Conservation (phyloP, 2,797 vertebrate species). For the Falco cherrug region DNA sequence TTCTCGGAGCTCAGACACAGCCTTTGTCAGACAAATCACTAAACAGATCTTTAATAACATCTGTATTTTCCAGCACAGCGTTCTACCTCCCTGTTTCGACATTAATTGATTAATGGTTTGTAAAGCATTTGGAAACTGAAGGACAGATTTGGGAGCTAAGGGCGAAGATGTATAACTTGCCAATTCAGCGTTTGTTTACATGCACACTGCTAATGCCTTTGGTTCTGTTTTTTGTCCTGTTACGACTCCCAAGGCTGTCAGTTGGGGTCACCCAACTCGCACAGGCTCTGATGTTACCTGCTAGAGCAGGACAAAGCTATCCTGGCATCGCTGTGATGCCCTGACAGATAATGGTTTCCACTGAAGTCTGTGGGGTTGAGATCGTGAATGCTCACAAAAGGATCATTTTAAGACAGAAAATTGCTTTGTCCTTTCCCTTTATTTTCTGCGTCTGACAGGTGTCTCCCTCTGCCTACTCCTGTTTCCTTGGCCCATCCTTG, state of each 20-base stretch:
- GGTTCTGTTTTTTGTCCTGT: neutral
- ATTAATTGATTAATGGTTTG: neutral
- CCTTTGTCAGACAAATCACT: neutral
- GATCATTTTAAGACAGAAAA: conserved; percentile 28
- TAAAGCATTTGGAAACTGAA: neutral
- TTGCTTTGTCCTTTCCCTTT: conserved; percentile 19
- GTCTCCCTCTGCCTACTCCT: neutral
- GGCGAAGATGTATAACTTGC: accelerated
- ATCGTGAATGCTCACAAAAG: neutral
- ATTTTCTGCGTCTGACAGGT: neutral
- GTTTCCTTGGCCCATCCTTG: neutral
- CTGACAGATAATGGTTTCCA: neutral
- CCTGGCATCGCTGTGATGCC: neutral
- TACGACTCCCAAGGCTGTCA: neutral
- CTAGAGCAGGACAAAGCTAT: neutral
- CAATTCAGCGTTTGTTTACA: neutral
- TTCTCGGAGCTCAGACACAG: neutral
- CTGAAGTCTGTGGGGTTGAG: neutral
- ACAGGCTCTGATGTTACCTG: neutral
- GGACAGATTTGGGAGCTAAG: neutral
- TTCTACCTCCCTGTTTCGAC: neutral
- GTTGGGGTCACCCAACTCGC: accelerated
- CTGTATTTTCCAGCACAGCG: neutral
- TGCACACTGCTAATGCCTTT: neutral
- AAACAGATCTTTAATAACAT: neutral